These are phyloP conservation scores for Apomyelois bistriatella DNA, from an alignment of 2,888 invertebrate species.

Conservation along the genomic window DNA sequence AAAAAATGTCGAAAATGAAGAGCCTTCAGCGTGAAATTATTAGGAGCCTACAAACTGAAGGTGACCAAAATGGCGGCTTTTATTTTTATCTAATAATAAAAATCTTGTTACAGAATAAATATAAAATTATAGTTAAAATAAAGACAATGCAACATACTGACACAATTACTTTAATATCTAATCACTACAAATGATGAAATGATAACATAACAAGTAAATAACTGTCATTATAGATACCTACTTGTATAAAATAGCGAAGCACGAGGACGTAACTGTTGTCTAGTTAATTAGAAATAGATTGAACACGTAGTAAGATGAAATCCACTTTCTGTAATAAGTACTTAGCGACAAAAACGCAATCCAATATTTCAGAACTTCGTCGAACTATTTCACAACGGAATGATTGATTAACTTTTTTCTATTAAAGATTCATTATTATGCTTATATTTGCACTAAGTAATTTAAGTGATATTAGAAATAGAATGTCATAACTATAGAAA, in stretches of 20 bases:
- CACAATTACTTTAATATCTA: constrained; percentile 6
- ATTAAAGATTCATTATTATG: too few species aligned
- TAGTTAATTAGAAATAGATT: constrained; percentile 13
- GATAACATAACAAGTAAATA: not conserved
- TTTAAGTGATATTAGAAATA: too few species aligned
- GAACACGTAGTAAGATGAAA: constrained; percentile 23
- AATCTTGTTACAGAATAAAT: too few species aligned
- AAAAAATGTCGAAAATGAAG: too few species aligned
- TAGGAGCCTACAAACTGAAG: too few species aligned
- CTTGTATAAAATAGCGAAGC: not conserved
- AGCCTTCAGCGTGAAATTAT: too few species aligned
- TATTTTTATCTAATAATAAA: too few species aligned
- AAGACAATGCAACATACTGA: not conserved
- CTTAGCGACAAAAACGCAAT: not conserved
- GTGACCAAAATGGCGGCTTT: too few species aligned
- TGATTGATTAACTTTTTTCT: too few species aligned
- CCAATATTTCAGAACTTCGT: not conserved
- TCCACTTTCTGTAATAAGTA: constrained; percentile 16
- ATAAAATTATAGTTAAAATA: too few species aligned
- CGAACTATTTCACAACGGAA: not conserved
- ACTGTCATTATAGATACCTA: not conserved
- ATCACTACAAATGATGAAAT: not conserved
- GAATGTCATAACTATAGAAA: too few species aligned
- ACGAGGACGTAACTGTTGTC: constrained; percentile 5
- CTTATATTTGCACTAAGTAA: too few species aligned